Evolutionary conservation across 2,797 vertebrate genomes (phyloP), one percentile per base, ranked within the genome.

Genomic region (Gadopsis marmoratus): DNA sequence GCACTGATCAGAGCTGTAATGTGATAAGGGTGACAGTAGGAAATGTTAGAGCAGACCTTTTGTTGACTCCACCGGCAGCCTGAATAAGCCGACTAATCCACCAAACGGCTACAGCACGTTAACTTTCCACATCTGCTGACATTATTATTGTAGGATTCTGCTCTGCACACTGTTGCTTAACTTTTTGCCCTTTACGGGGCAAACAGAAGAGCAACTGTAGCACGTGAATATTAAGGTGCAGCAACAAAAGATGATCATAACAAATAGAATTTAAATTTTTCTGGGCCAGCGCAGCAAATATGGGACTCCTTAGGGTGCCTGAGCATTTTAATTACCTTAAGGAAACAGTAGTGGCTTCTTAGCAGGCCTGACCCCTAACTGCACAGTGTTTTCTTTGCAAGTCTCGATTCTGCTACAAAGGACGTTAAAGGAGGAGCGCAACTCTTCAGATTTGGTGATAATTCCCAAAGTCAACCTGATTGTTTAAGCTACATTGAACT

Each of bases 61-160:
- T 89, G 86, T 90, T 90, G 89, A 75, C 54, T 76, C 71, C 51
- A 31, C 41, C 9, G 4, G 65, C 53, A 74, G 76, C 54, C 68
- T 54, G 58, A 70, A 75, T 71, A 65, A 82, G 14, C 37, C 4
- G 0, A 19, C 58, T 39, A 53, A 68, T 78, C 37, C 11, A 23
- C 71, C 68, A 61, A 74, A 71, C 81, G 54, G 64, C 55, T 37
- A 26, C 39, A 62, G 54, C 64, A 54, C 69, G 43, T 78, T 54
- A 60, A 76, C 79, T 76, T 48, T 31, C 16, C 69, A 75, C 81
- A 84, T 80, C 73, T 82, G 83, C 79, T 54, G 47, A 81, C 75
- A 59, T 88, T 77, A 88, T 90, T 88, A 81, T 61, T 78, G 47
- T 81, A 62, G 58, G 60, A 83, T 85, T 83, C 56, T 16, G 23